These are phyloP conservation scores for Scaptomyza tumidula DNA, from an alignment of 2,888 invertebrate species.

Conservation along the genomic window DNA sequence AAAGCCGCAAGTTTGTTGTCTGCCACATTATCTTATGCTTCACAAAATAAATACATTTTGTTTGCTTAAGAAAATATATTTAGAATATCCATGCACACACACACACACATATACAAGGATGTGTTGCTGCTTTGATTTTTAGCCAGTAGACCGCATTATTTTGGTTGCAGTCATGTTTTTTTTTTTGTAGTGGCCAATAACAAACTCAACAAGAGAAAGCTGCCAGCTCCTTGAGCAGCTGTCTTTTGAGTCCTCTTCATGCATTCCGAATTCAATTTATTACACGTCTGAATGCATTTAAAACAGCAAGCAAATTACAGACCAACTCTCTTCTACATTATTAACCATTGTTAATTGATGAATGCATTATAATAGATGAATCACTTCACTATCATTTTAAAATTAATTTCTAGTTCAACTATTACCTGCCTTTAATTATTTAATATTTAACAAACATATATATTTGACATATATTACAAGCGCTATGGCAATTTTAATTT, in stretches of 20 bases:
- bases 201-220: neutral
- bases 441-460: neutral
- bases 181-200: slow-evolving; percentile 17
- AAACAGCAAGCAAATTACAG: slow-evolving; percentile 37
- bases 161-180: slow-evolving; percentile 51
- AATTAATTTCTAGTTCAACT: slow-evolving; percentile 1
- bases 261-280: slow-evolving; percentile 27
- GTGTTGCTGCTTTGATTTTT: slow-evolving; percentile 67
- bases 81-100: slow-evolving; percentile 5
- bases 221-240: too few species aligned
- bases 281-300: slow-evolving; percentile 38
- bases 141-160: slow-evolving; percentile 70
- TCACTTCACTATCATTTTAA: slow-evolving; percentile 15
- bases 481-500: slow-evolving; percentile 1
- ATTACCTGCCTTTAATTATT: slow-evolving; percentile 6
- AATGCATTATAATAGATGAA: slow-evolving; percentile 17
- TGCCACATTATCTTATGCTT: slow-evolving; percentile 69
- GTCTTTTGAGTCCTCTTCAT: slow-evolving; percentile 1
- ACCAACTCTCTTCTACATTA: slow-evolving; percentile 51
- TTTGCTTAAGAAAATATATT: slow-evolving; percentile 40
- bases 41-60: slow-evolving; percentile 62
- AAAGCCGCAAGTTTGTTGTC: slow-evolving; percentile 49
- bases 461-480: neutral
- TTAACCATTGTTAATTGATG: slow-evolving; percentile 70
- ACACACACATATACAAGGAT: neutral